Evolutionary conservation across 2,113 vertebrate species (phyloP), one percentile per base, ranked within the genome.

Genomic region (Thamnophis sirtalis): DNA sequence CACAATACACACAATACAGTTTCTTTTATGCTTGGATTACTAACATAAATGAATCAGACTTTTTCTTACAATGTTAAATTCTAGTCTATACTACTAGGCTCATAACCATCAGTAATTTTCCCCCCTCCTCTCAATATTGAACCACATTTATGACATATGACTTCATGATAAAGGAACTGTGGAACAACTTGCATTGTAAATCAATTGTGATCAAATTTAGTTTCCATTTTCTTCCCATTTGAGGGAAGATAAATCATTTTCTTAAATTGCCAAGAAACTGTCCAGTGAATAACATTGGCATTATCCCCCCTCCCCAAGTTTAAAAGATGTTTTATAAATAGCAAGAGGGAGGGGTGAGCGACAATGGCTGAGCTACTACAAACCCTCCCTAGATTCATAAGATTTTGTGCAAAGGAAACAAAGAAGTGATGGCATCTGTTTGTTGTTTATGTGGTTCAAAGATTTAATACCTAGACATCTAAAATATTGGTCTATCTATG

Each of bases 161-260:
- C 73, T 89, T 92, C 49, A 54, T 90, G 84, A 92, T 49, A 17
- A 15, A 63, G 89, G 33, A 54, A 63, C 88, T 86, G 38, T 9
- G 38, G 86, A 92, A 86, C 53, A 56, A n/a, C 21, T 89, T 89
- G 58, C 43, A 53, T 68, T 89, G 49, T 86, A 68, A 89, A 92
- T 90, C 73, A 85, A 73, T 90, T 86, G 89, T 92, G 92, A 90
- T 90, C 80, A 86, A 68, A 92, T 90, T 68, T 89, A 68, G 33
- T 43, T 54, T 86, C 88, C 88, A 89, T 86, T 89, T 86, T 89
- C 88, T 89, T 63, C 87, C 51, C 51, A 55, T 92, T 54, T 28
- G 91, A 87, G 51, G 60, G 50, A 84, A 60, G 87, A 84, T 84
- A 92, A 92, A 84, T 86, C 60, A 43, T 56, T 90, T 92, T 53